Percentiles rank a stretch among this genome's conserved stretches.
Conservation (phyloP, 2,113 vertebrate genomes). For the Jacana jacana region DNA sequence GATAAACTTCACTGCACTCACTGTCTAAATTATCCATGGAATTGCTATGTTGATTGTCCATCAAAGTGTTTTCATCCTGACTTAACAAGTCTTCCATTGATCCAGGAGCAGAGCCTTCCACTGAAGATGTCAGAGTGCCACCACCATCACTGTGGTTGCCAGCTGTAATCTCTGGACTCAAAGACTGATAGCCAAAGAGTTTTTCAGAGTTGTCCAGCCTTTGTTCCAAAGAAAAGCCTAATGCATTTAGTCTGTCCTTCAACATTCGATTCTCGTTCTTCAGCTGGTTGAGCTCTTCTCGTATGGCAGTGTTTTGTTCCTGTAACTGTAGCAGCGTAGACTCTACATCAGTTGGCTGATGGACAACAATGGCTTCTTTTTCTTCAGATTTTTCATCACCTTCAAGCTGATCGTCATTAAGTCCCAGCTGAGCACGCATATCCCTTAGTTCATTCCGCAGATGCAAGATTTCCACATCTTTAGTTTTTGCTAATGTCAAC, state of each 20-base stretch:
- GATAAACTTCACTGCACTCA: conserved; percentile 94
- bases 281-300: conserved; percentile 88
- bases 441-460: conserved; percentile 86
- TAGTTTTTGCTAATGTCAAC: conserved; percentile 86
- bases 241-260: conserved; percentile 89
- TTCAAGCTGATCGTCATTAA: conserved; percentile 69
- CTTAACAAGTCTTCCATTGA: conserved; percentile 92
- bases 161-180: conserved; percentile 83
- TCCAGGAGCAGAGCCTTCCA: conserved; percentile 91
- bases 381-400: conserved; percentile 76
- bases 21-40: conserved; percentile 94
- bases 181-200: conserved; percentile 83
- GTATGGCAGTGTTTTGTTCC: conserved; percentile 90
- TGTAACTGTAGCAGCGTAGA: conserved; percentile 87
- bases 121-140: conserved; percentile 87
- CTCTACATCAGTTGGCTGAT: conserved; percentile 86
- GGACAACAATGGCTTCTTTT: conserved; percentile 76
- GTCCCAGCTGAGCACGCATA: conserved; percentile 87
- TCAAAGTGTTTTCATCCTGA: conserved; percentile 81
- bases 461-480: conserved; percentile 91
- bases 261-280: conserved; percentile 96
- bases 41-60: conserved; percentile 87
- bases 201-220: conserved; percentile 88
- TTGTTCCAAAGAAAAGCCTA: conserved; percentile 94
- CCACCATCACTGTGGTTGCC: conserved; percentile 85